Conservation (phyloP, 2,797 vertebrate genomes). For the Halcyon chelicuti region DNA sequence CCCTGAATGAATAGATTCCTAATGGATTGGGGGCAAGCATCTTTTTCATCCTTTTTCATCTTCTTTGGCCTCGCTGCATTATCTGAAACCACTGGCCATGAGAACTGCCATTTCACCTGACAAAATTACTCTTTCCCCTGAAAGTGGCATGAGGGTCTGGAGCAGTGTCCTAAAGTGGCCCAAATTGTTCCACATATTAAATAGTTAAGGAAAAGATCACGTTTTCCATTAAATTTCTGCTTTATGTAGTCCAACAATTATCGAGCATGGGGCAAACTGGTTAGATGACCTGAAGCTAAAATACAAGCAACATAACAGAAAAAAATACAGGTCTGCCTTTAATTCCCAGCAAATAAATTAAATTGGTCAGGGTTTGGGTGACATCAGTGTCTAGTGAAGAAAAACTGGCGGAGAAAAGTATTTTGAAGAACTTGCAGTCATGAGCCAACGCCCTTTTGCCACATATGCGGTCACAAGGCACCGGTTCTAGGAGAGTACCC, state of each 20-base stretch:
- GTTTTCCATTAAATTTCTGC: neutral
- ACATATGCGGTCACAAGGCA: neutral
- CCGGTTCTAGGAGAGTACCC: neutral
- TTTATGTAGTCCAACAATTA: neutral
- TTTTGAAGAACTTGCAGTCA: neutral
- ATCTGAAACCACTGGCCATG: neutral
- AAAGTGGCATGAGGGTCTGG: neutral
- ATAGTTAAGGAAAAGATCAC: neutral
- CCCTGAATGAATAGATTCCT: slow-evolving; percentile 21
- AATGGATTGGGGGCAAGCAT: slow-evolving; percentile 1
- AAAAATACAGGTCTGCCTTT: neutral
- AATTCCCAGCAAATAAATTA: neutral
- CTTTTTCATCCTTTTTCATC: neutral
- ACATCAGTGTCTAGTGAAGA: neutral
- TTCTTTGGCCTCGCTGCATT: neutral
- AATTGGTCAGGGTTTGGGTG: neutral
- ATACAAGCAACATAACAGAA: neutral
- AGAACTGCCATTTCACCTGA: neutral
- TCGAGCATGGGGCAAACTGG: neutral
- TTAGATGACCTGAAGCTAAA: neutral
- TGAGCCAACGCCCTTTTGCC: neutral
- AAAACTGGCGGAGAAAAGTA: neutral
- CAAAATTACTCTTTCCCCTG: neutral
- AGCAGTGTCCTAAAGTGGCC: neutral
- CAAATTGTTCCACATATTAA: neutral